A percentile compares a stretch with the other conserved stretches of the same genome.
Conservation (phyloP, 2,888 invertebrate genomes). For the Caenorhabditis parvicauda region DNA sequence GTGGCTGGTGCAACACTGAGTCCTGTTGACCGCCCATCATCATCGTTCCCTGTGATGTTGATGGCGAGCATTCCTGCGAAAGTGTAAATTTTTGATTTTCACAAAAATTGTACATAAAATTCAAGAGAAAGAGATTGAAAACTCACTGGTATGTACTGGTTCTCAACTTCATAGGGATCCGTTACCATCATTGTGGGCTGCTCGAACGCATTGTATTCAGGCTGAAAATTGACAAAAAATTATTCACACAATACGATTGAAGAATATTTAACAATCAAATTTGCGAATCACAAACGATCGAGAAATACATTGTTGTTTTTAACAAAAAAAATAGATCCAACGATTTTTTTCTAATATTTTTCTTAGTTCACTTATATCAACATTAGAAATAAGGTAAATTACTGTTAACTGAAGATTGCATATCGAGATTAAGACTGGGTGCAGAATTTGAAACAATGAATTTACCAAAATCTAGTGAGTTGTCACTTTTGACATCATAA, state of each 20-base stretch:
- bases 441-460: constrained; percentile 13
- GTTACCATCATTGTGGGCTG: constrained; percentile 12
- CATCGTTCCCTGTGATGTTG: not conserved
- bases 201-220: constrained; percentile 22
- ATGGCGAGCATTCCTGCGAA: not conserved
- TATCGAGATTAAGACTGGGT: constrained; percentile 8
- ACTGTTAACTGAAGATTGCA: constrained; percentile 9
- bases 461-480: no score
- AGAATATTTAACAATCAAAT: not conserved
- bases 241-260: not conserved
- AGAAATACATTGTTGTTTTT: not conserved
- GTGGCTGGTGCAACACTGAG: not conserved
- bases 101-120: not conserved
- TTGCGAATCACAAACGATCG: not conserved
- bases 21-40: constrained; percentile 6
- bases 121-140: no score
- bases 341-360: not conserved
- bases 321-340: not conserved
- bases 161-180: no score
- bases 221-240: not conserved
- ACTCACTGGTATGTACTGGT: no score
- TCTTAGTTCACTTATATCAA: not conserved
- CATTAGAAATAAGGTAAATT: constrained; percentile 3
- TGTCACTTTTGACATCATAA: not conserved
- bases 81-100: not conserved